Base-by-base conservation (phyloP, 2,888 invertebrate species). In the Rhamphomyia laevipes region DNA sequence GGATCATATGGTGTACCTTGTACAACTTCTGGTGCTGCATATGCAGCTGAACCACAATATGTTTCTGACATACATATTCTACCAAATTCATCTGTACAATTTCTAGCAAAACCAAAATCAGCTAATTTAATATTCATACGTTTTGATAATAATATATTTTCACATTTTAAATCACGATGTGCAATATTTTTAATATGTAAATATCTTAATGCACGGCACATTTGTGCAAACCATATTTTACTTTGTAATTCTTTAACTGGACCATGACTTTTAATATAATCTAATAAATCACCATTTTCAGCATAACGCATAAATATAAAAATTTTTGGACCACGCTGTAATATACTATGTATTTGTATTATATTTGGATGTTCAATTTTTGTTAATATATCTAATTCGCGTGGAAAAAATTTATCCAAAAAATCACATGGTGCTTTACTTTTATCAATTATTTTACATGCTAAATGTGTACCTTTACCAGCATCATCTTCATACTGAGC, bases 41-140 rank as follows among this genome's bases (percentile, higher is more conserved):
- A 96, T 0, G 94, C 93, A 3, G 93, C 91, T 4, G 93, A 94
- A n/a, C 95, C 95, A 65, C 95, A 95, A 63, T 88, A 95, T 0
- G 95, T 94, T 65, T 85, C 80, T 61, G 93, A 93, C 49, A 90
- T 76, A 6, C 88, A 80, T 35, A 86, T 74, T 48, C 82, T 77
- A 45, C 88, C 87, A 45, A 78, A 78, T 2, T 77, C 74, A 21
- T 77, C 74, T 59, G 86, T 82, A 65, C 87, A 87, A 63, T 83
- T 86, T 56, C 91, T 78, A 2, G 93, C 88, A 67, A 94, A 94
- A 27, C 95, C 94, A 67, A 95, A 95, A 72, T 95, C 94, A 3
- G 92, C 91, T 47, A 95, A 72, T 69, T 94, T 94, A 10, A 93
- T 84, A 65, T 90, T 90, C 65, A 87, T 86, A 54, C 84, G 78